A percentile compares a stretch with the other conserved stretches of the same genome.
phyloP scores from a whole-genome alignment of 1,140 invertebrate species.

The Solenopsis invicta region DNA sequence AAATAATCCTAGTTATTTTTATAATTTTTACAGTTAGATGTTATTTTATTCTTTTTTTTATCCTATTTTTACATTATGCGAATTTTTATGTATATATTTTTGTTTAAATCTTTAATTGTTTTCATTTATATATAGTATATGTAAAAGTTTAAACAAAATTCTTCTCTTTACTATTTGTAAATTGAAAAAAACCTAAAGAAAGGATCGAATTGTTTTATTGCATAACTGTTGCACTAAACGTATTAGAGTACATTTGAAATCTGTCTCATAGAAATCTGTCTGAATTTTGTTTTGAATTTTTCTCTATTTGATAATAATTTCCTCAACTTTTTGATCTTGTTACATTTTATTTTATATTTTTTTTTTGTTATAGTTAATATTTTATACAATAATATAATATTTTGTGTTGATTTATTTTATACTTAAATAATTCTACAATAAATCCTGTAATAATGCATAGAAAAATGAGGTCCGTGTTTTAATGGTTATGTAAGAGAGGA shows the following conservation, averaged over 20 bases:
- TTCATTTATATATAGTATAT: neutral
- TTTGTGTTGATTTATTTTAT: neutral
- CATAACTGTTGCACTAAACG: neutral
- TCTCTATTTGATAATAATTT: neutral
- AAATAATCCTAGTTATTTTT: too few species aligned
- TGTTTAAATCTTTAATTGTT: neutral
- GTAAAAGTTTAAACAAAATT: neutral
- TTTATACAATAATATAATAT: neutral
- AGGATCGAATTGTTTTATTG: neutral
- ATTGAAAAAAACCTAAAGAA: neutral
- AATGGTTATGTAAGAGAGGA: neutral
- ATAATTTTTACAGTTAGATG: too few species aligned
- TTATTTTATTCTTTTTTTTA: too few species aligned
- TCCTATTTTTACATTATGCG: too few species aligned
- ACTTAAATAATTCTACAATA: neutral
- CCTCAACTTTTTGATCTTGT: neutral
- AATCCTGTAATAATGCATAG: neutral
- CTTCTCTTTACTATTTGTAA: neutral
- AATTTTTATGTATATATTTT: too few species aligned
- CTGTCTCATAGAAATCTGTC: neutral
- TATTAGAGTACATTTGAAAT: neutral
- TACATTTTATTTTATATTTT: too few species aligned
- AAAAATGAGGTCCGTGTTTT: neutral
- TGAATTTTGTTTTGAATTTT: conserved; percentile 1
- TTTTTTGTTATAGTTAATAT: neutral